These are phyloP conservation scores for Antennarius striatus DNA, from an alignment of 2,113 vertebrate species.

Conservation along the genomic window DNA sequence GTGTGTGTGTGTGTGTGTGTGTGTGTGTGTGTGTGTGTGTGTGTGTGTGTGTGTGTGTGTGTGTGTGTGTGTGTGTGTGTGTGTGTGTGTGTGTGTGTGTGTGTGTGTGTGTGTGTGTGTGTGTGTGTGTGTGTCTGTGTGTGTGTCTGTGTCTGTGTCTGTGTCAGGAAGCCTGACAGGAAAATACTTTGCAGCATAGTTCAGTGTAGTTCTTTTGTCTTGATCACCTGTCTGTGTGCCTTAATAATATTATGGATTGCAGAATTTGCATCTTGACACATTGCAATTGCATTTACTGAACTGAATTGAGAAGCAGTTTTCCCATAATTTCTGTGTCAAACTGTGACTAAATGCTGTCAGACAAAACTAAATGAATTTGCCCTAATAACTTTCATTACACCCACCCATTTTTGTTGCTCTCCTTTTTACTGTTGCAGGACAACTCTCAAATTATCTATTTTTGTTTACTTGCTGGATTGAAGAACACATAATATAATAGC, in stretches of 20 bases:
- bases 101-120: constrained; percentile 7
- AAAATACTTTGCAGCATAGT: constrained; percentile 32
- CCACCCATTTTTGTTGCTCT: constrained; percentile 41
- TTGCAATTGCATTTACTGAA: constrained; percentile 42
- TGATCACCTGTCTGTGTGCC: constrained; percentile 53
- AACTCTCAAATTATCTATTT: constrained; percentile 17
- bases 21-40: neutral
- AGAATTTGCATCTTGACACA: constrained; percentile 58
- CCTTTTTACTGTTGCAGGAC: constrained; percentile 40
- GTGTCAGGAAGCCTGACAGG: constrained; percentile 8
- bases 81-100: neutral
- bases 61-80: too few relatives aligned
- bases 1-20: neutral
- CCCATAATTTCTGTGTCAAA: constrained; percentile 39
- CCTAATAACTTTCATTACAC: constrained; percentile 16
- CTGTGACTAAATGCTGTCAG: constrained; percentile 34
- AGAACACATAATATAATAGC: neutral
- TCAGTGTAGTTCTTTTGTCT: constrained; percentile 28
- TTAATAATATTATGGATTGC: constrained; percentile 52
- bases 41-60: constrained; percentile 3
- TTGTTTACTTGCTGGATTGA: constrained; percentile 21
- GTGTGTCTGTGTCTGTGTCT: too few relatives aligned
- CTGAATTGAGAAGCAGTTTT: constrained; percentile 43
- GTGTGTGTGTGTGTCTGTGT: too few relatives aligned
- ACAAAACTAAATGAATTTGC: constrained; percentile 22